Evolutionary conservation across 2,113 vertebrate species (phyloP), one percentile per base, ranked within the genome.

Genomic region (Sylvietta virens): DNA sequence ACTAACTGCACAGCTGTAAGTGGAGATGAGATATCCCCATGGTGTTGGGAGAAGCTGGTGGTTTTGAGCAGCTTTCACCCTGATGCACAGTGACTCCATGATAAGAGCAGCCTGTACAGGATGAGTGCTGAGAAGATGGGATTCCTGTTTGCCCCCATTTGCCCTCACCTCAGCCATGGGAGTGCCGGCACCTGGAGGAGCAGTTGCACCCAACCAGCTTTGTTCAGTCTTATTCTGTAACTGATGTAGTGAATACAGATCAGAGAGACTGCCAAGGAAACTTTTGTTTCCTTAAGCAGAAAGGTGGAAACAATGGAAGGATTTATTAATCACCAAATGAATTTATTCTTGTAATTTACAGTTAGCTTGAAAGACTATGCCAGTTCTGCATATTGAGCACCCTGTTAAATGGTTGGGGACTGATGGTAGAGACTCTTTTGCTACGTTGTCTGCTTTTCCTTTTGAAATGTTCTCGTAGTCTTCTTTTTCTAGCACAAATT

Each of bases 61-160:
- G 50, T 70, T 85, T 33, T 69, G 42, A 81, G 35, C 70, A 58
- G 54, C 47, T 10, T 71, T 94, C 9, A 2, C 47, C 54, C 51
- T 57, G 50, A 35, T 65, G 42, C 27, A 45, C 22, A 27, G 62
- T 33, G 53, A 31, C 39, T 81, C 51, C 17, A 6, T 12, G 31
- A 13, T 69, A 73, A 82, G 47, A 85, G 35, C 42, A 89, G 22
- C 50, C 10, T 39, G 47, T 31, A 4, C 5, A 28, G 62, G 35
- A 40, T 2, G 3, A 27, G 27, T 47, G 45, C 47, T 0, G 35
- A 72, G 66, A 39, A 69, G 73, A 47, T 0, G 0, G 39, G 74
- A 7, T 53, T 64, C 19, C 50, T 61, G 16, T 50, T 50, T 21
- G 6, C 47, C 42, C 22, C 40, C 4, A 1, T 53, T 42, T 82